phyloP scores from a whole-genome alignment of 1,140 invertebrate species.

The Zophobas morio region DNA sequence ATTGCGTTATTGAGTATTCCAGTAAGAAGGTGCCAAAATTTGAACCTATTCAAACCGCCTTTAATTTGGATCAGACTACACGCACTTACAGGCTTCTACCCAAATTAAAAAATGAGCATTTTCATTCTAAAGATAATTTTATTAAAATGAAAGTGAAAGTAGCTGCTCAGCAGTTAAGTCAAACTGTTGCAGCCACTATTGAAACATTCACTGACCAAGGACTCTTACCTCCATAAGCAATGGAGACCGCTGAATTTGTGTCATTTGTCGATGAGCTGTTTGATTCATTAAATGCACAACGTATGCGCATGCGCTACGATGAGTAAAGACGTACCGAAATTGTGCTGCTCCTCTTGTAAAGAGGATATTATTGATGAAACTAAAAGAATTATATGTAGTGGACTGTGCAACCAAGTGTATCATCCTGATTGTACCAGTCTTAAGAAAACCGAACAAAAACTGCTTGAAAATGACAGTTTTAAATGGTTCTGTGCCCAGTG shows the following conservation, averaged over 20 bases:
- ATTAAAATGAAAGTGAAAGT: conserved; percentile 47
- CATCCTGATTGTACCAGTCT: no score
- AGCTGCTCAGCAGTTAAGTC: conserved; percentile 40
- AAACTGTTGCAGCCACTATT: conserved; percentile 32
- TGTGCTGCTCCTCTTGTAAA: no score
- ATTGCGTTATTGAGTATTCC: conserved; percentile 31
- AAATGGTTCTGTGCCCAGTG: no score
- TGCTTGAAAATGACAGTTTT: no score
- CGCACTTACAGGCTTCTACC: conserved; percentile 32
- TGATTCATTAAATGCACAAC: conserved; percentile 25
- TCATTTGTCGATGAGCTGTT: conserved; percentile 23
- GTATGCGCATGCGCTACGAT: no score
- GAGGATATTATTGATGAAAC: no score
- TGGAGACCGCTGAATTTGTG: conserved; percentile 26
- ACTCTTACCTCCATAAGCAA: conserved; percentile 22
- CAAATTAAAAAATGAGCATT: conserved; percentile 44
- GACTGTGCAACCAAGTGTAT: no score
- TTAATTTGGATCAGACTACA: conserved; percentile 35
- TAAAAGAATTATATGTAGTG: no score
- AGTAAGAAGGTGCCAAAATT: conserved; percentile 42
- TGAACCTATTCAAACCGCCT: conserved; percentile 36
- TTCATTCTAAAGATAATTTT: conserved; percentile 44
- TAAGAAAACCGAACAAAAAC: no score
- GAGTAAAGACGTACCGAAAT: no score
- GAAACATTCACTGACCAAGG: conserved; percentile 20